These are phyloP conservation scores for Xiphorhynchus erythropygius DNA, from an alignment of 2,797 vertebrate species.

Conservation along the genomic window DNA sequence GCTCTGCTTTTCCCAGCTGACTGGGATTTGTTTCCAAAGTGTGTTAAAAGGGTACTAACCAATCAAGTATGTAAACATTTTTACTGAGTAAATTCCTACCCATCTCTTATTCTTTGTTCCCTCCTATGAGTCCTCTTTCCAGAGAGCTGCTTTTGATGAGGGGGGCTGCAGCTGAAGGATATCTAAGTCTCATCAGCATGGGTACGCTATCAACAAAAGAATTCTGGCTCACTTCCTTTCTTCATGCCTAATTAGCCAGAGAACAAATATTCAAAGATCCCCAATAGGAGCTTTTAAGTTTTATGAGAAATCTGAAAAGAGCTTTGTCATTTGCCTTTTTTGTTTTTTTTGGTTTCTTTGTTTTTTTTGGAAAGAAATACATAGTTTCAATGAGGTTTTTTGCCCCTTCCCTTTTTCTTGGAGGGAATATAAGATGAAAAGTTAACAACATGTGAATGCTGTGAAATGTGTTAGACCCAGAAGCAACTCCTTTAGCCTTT, in stretches of 20 bases:
- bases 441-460: not conserved
- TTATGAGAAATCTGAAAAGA: slow-evolving; percentile 6
- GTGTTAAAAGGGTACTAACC: not conserved
- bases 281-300: not conserved
- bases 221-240: slow-evolving; percentile 4
- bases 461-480: not conserved
- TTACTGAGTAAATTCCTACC: not conserved
- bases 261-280: slow-evolving; percentile 21
- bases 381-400: not conserved
- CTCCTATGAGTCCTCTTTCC: not conserved
- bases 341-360: not conserved
- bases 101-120: not conserved
- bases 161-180: not conserved
- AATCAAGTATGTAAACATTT: not conserved
- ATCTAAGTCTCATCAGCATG: not conserved
- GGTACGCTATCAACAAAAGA: not conserved
- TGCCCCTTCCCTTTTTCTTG: not conserved
- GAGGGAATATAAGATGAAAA: not conserved
- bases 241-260: slow-evolving; percentile 12
- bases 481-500: not conserved
- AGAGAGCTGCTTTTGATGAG: not conserved
- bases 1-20: not conserved
- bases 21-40: not conserved
- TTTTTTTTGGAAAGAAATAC: not conserved
- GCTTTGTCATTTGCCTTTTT: not conserved